Evolutionary conservation across 2,797 vertebrate genomes (phyloP).

Genomic region (Pseudomugil gertrudae): DNA sequence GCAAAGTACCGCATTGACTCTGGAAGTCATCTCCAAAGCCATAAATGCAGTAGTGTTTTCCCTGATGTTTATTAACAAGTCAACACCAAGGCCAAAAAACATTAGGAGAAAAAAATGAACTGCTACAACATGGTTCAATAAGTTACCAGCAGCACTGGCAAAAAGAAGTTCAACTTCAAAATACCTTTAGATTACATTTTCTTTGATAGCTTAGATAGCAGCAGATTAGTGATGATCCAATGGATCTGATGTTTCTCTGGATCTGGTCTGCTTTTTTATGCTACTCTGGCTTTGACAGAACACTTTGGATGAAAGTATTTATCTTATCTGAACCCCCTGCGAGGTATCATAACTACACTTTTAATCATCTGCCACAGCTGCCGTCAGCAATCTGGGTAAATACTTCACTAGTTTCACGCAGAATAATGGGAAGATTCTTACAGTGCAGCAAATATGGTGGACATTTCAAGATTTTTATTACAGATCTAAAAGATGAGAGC

Average conservation of each 20-base stretch:
- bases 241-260: conserved; percentile 56
- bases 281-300: conserved; percentile 46
- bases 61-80: conserved; percentile 62
- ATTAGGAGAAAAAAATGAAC: conserved; percentile 19
- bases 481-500: conserved; percentile 6
- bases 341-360: conserved; percentile 52
- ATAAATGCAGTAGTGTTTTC: conserved; percentile 28
- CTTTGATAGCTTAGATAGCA: conserved; percentile 51
- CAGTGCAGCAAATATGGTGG: background rate
- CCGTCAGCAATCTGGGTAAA: conserved; percentile 27
- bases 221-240: conserved; percentile 60
- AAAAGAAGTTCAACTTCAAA: conserved; percentile 47
- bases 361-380: conserved; percentile 59
- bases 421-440: conserved; percentile 21
- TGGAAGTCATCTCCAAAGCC: conserved; percentile 29
- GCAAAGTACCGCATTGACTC: conserved; percentile 52
- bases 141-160: conserved; percentile 40
- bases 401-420: conserved; percentile 19
- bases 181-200: conserved; percentile 35
- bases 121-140: conserved; percentile 47
- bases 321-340: conserved; percentile 53
- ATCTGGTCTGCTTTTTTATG: conserved; percentile 50
- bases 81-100: conserved; percentile 56
- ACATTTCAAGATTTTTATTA: background rate
- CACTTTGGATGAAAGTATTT: conserved; percentile 44